phyloP scores from a whole-genome alignment of 2,888 invertebrate genomes.

The Nephrotoma flavescens region DNA sequence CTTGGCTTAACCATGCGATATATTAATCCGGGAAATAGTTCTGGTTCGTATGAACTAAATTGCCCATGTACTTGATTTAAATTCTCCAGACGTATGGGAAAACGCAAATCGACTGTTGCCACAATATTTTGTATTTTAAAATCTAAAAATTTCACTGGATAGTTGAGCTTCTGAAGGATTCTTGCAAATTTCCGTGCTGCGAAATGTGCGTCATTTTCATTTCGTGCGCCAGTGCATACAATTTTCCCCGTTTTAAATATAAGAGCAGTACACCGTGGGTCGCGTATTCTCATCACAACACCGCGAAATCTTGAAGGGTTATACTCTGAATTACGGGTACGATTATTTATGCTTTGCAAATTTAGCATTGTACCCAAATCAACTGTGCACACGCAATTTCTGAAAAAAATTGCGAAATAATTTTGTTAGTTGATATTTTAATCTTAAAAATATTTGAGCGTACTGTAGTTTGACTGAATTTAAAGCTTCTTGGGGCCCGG shows the following conservation, averaged over 20 bases:
- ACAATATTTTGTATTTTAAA: conserved; percentile 69
- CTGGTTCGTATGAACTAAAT: conserved; percentile 88
- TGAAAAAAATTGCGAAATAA: conserved; percentile 20
- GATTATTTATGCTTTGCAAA: conserved; percentile 57
- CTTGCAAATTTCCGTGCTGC: conserved; percentile 69
- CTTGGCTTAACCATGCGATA: conserved; percentile 95
- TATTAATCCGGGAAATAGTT: conserved; percentile 95
- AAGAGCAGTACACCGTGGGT: conserved; percentile 59
- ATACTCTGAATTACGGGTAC: conserved; percentile 70
- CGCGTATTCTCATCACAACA: conserved; percentile 67
- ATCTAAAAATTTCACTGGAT: conserved; percentile 57
- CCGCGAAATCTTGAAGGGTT: conserved; percentile 71
- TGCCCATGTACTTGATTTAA: conserved; percentile 59
- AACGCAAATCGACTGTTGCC: conserved; percentile 58
- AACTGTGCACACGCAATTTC: conserved; percentile 71
- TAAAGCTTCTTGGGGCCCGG: conserved; percentile 40
- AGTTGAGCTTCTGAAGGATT: conserved; percentile 68
- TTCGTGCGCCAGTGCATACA: conserved; percentile 66
- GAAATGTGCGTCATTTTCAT: conserved; percentile 60
- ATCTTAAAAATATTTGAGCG: conserved; percentile 17
- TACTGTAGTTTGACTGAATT: conserved; percentile 47
- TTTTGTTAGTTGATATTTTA: not conserved
- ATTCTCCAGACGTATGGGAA: conserved; percentile 58
- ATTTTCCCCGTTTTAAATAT: conserved; percentile 65
- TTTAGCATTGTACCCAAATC: conserved; percentile 57